Evolutionary conservation across 1,140 invertebrate species (phyloP), one percentile per base, ranked within the genome.

Genomic region (Bacillus rossius): DNA sequence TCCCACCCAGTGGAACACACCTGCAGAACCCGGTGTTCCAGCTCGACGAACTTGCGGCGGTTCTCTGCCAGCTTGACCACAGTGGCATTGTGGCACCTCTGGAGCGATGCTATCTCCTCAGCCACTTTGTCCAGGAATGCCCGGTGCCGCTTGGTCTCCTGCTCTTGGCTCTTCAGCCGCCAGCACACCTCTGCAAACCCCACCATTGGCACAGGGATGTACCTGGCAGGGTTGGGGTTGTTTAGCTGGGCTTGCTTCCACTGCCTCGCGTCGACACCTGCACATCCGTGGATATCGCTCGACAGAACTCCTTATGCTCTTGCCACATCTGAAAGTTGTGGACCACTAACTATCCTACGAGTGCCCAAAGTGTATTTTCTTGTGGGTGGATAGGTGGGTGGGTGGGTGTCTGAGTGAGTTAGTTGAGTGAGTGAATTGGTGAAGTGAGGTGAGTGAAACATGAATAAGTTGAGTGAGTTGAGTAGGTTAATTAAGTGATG

Each of bases 191-290:
- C 84, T 43, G 80, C 78, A 66, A 97, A 96, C 0, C 96, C 95
- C 61, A 97, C 84, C 73, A 98, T 89, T 2, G 94, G 92, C 2
- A 95, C 89, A 0, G 94, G 94, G 66, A 97, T 89, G 54, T 94
- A 91, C 41, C 29, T 82, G 72, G 84, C 83, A 8, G 91, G 83
- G 75, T 97, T 89, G 0, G 94, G 95, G 77, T 98, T 98, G 67
- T 97, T 93, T 22, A 88, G 71, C 69, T 94, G 92, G 0, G 94
- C 94, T 73, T 96, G 92, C 67, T 89, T 85, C 90, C 91, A 94
- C 55, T 92, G 78, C 57, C 88, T 75, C 25, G 81, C 79, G 71
- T 55, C 53, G 25, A 55, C 45, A 26, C 48, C 48, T 50, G 13
- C 47, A 45, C 1, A 45, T 2, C 38, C 38, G n/a, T 10, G n/a